Conservation (phyloP, 2,113 vertebrate species). For the Sinocyclocheilus rhinocerous region DNA sequence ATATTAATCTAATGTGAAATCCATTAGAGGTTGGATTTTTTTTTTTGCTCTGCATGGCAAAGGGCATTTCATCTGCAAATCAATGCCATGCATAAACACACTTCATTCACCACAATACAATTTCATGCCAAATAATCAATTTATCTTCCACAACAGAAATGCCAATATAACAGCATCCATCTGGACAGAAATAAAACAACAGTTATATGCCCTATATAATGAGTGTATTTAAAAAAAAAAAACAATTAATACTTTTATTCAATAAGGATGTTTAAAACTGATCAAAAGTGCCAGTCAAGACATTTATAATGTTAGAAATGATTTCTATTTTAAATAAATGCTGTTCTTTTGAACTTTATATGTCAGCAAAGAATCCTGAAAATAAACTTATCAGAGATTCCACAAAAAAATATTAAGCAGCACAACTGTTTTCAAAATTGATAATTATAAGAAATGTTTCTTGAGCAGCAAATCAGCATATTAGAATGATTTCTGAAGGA, state of each 20-base stretch:
- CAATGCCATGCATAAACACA: background rate
- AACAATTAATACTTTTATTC: too few relatives aligned
- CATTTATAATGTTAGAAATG: too few relatives aligned
- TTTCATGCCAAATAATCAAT: background rate
- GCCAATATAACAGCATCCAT: background rate
- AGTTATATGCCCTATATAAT: background rate
- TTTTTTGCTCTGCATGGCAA: background rate
- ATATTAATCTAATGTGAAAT: background rate
- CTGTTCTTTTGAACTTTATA: too few relatives aligned
- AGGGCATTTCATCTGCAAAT: background rate
- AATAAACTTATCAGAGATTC: too few relatives aligned
- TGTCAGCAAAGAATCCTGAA: too few relatives aligned
- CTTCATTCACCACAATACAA: background rate
- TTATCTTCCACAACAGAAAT: background rate
- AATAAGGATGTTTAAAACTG: background rate
- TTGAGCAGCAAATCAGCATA: background rate
- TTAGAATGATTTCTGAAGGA: background rate
- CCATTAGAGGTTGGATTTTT: background rate
- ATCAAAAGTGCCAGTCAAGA: background rate
- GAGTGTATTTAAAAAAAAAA: too few relatives aligned
- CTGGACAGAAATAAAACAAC: background rate
- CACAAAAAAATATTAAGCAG: too few relatives aligned
- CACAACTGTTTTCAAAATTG: background rate
- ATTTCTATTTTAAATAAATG: too few relatives aligned
- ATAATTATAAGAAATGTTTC: background rate